phyloP scores from a whole-genome alignment of 2,113 vertebrate genomes.

The Clupea harengus region DNA sequence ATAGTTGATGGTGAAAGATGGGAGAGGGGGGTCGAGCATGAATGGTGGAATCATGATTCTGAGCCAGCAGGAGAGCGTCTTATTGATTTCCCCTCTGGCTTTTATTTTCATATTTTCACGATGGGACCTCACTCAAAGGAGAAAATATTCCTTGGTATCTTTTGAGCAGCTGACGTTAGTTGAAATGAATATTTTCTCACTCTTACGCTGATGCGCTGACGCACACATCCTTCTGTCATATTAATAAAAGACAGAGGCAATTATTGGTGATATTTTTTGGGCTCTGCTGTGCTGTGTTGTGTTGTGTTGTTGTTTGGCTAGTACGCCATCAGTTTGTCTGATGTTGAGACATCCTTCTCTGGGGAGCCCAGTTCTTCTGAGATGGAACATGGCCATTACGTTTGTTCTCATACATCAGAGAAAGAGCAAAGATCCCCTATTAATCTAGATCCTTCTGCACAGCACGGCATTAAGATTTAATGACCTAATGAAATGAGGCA shows the following conservation, averaged over 20 bases:
- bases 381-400: background rate
- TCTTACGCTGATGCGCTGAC: background rate
- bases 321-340: background rate
- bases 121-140: too few relatives aligned
- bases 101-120: background rate
- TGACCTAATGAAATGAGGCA: slow-evolving; percentile 38
- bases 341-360: background rate
- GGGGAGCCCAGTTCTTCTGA: background rate
- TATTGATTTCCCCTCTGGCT: background rate
- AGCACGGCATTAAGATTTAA: slow-evolving; percentile 41
- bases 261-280: background rate
- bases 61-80: background rate
- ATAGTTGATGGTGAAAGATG: background rate
- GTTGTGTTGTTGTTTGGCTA: background rate
- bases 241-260: background rate
- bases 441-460: slow-evolving; percentile 39
- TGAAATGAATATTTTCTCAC: background rate
- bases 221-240: background rate
- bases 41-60: background rate
- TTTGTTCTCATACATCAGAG: slow-evolving; percentile 35
- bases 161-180: too few relatives aligned
- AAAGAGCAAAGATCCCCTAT: slow-evolving; percentile 24
- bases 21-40: background rate
- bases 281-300: background rate
- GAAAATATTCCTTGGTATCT: too few relatives aligned